phyloP scores from a whole-genome alignment of 2,888 invertebrate genomes.

The Leucoptera coffeella region DNA sequence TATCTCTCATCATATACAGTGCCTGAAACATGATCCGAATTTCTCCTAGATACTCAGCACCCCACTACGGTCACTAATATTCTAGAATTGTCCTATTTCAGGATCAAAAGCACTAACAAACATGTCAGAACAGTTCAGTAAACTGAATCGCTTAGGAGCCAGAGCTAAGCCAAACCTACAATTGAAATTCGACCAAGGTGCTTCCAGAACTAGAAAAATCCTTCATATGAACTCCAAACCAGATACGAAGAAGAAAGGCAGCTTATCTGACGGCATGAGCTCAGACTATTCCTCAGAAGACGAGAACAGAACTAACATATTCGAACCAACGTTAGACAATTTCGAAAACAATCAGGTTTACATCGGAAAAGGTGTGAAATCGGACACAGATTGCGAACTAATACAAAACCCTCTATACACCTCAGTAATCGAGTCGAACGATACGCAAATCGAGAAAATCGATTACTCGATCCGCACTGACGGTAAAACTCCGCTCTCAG shows the following conservation, averaged over 20 bases:
- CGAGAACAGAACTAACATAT: slow-evolving; percentile 39
- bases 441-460: slow-evolving; percentile 57
- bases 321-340: slow-evolving; percentile 44
- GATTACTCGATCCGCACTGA: slow-evolving; percentile 28
- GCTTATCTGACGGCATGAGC: slow-evolving; percentile 58
- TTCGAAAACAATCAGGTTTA: slow-evolving; percentile 45
- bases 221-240: slow-evolving; percentile 35
- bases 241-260: slow-evolving; percentile 24
- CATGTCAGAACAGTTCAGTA: slow-evolving; percentile 82
- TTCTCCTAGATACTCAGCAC: no score
- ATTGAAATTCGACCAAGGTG: slow-evolving; percentile 37
- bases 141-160: slow-evolving; percentile 66
- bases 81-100: slow-evolving; percentile 15
- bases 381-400: slow-evolving; percentile 27
- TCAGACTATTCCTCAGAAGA: slow-evolving; percentile 51
- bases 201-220: slow-evolving; percentile 36
- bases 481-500: slow-evolving; percentile 24
- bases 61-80: no score
- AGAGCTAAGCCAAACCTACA: slow-evolving; percentile 45
- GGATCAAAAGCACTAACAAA: slow-evolving; percentile 82
- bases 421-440: slow-evolving; percentile 36
- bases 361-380: slow-evolving; percentile 20
- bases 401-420: slow-evolving; percentile 41
- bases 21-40: no score
- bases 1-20: no score